Evolutionary conservation across 1,140 invertebrate genomes (phyloP).

Genomic region (Caenorhabditis briggsae): DNA sequence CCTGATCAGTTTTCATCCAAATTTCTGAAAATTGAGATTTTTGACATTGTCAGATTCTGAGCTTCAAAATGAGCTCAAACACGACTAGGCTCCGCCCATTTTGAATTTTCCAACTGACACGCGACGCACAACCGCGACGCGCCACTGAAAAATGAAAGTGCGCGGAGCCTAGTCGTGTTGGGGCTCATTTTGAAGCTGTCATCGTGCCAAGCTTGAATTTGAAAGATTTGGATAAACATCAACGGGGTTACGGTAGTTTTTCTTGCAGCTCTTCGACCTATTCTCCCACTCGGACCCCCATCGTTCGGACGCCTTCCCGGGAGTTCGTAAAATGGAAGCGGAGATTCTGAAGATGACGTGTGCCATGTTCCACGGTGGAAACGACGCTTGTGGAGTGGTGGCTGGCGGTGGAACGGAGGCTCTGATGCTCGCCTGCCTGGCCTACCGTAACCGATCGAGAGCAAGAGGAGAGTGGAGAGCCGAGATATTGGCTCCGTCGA

Average conservation of each 20-base stretch:
- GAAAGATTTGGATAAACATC: background rate
- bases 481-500: slow-evolving; percentile 90
- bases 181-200: too few species aligned
- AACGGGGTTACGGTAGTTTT: background rate
- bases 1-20: too few species aligned
- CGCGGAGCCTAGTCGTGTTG: too few species aligned
- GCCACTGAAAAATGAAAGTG: too few species aligned
- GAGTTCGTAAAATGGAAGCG: slow-evolving; percentile 90
- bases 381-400: slow-evolving; percentile 88
- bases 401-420: slow-evolving; percentile 77
- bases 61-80: background rate
- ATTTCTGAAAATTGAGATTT: background rate
- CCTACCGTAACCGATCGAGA: slow-evolving; percentile 89
- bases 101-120: too few species aligned
- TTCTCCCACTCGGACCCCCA: slow-evolving; percentile 94
- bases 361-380: slow-evolving; percentile 88
- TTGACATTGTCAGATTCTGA: background rate
- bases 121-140: too few species aligned
- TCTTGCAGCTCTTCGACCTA: slow-evolving; percentile 84
- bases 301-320: slow-evolving; percentile 91
- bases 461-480: slow-evolving; percentile 87
- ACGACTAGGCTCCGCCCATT: too few species aligned
- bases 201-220: background rate
- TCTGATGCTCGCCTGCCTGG: slow-evolving; percentile 74
- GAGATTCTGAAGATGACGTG: slow-evolving; percentile 88